Evolutionary conservation across 2,888 invertebrate species (phyloP).

Genomic region (Hypena proboscidalis): DNA sequence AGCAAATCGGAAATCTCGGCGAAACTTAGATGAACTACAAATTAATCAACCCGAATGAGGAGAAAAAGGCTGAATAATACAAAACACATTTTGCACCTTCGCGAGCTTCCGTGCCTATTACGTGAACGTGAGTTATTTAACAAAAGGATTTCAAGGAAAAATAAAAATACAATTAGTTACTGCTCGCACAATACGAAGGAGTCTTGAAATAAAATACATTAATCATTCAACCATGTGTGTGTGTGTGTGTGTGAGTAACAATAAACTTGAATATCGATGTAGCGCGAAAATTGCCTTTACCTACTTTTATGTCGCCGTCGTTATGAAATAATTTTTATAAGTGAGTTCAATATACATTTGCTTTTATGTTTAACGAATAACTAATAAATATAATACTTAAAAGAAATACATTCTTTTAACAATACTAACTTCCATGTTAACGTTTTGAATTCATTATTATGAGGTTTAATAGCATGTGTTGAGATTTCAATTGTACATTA

Average conservation of each 20-base stretch:
- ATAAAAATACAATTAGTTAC: slow-evolving; percentile 10
- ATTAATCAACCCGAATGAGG: slow-evolving; percentile 67
- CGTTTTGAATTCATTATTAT: too few species aligned
- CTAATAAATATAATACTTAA: too few species aligned
- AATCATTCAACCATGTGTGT: slow-evolving; percentile 14
- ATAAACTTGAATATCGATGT: slow-evolving; percentile 1
- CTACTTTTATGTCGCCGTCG: too few species aligned
- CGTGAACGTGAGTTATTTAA: slow-evolving; percentile 18
- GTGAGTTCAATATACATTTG: too few species aligned
- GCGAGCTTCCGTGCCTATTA: slow-evolving; percentile 17
- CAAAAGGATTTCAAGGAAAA: slow-evolving; percentile 9
- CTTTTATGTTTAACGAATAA: too few species aligned
- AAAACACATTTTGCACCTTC: slow-evolving; percentile 51
- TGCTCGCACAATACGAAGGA: neutral
- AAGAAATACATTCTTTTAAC: too few species aligned
- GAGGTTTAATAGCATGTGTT: too few species aligned
- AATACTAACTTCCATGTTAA: too few species aligned
- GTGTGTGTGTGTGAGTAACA: too few species aligned
- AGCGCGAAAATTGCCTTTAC: too few species aligned
- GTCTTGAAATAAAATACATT: slow-evolving; percentile 7
- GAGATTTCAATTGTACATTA: too few species aligned
- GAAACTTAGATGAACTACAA: slow-evolving; percentile 68
- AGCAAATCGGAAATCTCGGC: slow-evolving; percentile 68
- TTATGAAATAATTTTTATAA: too few species aligned
- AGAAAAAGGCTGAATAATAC: slow-evolving; percentile 56